Evolutionary conservation across 2,113 vertebrate genomes (phyloP).

Genomic region (Paradisaea rubra): DNA sequence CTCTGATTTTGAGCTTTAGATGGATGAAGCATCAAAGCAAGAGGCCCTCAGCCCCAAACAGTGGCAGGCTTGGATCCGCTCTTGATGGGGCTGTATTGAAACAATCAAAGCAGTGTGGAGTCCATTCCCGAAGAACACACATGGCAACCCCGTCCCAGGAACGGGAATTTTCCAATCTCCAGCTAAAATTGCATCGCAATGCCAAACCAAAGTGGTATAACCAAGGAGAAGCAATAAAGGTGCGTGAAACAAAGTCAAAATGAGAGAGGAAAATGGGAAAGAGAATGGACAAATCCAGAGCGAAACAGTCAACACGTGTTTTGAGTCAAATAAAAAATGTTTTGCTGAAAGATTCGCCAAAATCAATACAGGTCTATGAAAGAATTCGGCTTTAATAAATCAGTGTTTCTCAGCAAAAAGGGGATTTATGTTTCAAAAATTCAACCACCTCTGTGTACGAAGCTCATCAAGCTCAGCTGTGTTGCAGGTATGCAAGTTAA

Average conservation of each 20-base stretch:
- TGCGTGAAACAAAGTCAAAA: not conserved
- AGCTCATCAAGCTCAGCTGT: not conserved
- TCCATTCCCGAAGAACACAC: not conserved
- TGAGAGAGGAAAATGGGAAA: not conserved
- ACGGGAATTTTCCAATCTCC: not conserved
- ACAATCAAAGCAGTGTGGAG: not conserved
- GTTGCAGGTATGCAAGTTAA: not conserved
- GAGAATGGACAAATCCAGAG: not conserved
- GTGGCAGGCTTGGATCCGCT: not conserved
- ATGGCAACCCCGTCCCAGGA: not conserved
- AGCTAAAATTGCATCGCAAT: not conserved
- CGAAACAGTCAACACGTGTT: not conserved
- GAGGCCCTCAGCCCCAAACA: not conserved
- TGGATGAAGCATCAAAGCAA: not conserved
- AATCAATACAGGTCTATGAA: not conserved
- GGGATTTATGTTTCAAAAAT: not conserved
- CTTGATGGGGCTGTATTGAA: not conserved
- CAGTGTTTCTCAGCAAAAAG: not conserved
- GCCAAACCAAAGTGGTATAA: not conserved
- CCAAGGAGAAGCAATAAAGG: not conserved
- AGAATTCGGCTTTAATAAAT: not conserved
- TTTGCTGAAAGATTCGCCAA: not conserved
- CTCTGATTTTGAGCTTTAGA: not conserved
- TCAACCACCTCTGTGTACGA: not conserved
- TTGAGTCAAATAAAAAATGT: constrained; percentile 1